These are phyloP conservation scores for Threskiornis aethiopicus DNA, from an alignment of 2,797 vertebrate genomes.

Conservation along the genomic window DNA sequence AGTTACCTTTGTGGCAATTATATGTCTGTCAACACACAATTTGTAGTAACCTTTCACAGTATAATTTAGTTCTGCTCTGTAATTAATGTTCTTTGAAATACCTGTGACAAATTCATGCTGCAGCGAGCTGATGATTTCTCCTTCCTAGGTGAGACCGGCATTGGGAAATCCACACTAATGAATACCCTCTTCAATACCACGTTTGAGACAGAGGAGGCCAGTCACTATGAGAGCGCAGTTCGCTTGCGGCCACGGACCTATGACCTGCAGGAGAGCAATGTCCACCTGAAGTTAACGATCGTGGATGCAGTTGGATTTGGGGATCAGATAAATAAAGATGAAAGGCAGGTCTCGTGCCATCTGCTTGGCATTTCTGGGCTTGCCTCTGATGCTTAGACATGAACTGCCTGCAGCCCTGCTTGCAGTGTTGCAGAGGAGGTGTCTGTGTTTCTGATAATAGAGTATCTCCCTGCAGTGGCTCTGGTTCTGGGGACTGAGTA, in stretches of 20 bases:
- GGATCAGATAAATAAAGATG: slow-evolving; percentile 98
- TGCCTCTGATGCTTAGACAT: not conserved
- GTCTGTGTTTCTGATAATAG: not conserved
- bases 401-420: not conserved
- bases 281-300: slow-evolving; percentile 94
- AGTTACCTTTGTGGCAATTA: not conserved
- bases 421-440: not conserved
- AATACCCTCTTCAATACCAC: slow-evolving; percentile 98
- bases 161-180: slow-evolving; percentile 97
- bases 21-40: not conserved
- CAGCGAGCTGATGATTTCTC: not conserved
- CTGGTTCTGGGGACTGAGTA: not conserved
- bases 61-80: not conserved
- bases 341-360: slow-evolving; percentile 84
- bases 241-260: slow-evolving; percentile 92
- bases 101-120: not conserved
- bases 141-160: slow-evolving; percentile 91
- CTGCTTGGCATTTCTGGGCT: not conserved
- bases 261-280: slow-evolving; percentile 93
- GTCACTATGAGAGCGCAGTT: slow-evolving; percentile 91
- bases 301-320: slow-evolving; percentile 97
- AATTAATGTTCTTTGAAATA: not conserved
- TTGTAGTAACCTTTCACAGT: not conserved
- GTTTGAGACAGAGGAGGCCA: slow-evolving; percentile 95
- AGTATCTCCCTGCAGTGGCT: not conserved